Evolutionary conservation across 2,888 invertebrate genomes (phyloP).

Genomic region (Diloba caeruleocephala): DNA sequence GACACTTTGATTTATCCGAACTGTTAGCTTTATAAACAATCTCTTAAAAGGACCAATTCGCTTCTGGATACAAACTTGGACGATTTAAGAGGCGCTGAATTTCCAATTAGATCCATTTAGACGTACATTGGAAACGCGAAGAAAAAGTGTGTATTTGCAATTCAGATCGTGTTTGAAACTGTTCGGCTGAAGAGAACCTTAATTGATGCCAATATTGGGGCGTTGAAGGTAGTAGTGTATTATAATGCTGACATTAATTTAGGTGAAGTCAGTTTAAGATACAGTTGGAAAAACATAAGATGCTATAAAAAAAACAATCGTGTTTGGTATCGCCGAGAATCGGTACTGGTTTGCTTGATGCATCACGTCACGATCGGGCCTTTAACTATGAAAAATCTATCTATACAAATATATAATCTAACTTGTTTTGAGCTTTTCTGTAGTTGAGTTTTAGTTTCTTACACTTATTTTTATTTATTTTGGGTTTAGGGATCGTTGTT

Average conservation of each 20-base stretch:
- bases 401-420: too few species aligned
- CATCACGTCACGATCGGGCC: too few species aligned
- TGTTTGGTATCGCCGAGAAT: too few species aligned
- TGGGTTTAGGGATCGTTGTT: too few species aligned
- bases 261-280: too few species aligned
- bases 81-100: constrained; percentile 66
- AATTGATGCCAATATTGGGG: constrained; percentile 78
- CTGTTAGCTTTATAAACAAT: constrained; percentile 22
- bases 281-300: too few species aligned
- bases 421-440: too few species aligned
- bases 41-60: constrained; percentile 52
- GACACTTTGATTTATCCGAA: constrained; percentile 21
- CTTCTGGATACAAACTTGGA: constrained; percentile 46
- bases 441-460: too few species aligned
- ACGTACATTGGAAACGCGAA: constrained; percentile 62
- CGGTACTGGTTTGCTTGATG: too few species aligned
- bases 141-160: constrained; percentile 79
- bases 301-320: too few species aligned
- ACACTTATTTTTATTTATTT: too few species aligned
- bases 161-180: constrained; percentile 75
- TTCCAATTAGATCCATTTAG: constrained; percentile 76
- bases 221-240: constrained; percentile 37
- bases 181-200: constrained; percentile 70
- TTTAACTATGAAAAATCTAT: too few species aligned
- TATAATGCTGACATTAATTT: constrained; percentile 35